Conservation (phyloP, 2,113 vertebrate species). For the Neotragus pygmaeus region DNA sequence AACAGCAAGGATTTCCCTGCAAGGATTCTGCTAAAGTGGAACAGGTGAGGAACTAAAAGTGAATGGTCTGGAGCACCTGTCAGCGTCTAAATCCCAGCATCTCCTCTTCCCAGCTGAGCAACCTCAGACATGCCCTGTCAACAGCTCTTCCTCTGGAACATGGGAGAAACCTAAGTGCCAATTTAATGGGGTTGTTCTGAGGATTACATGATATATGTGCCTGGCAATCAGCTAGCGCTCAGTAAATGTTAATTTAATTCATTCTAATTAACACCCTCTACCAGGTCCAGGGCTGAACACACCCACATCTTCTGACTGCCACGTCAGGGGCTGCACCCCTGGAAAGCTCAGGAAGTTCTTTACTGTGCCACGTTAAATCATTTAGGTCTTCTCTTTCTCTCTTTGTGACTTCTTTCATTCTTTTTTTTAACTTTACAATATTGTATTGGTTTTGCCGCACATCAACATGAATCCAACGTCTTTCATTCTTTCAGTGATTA, state of each 20-base stretch:
- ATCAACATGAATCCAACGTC: background rate
- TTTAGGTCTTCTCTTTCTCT: background rate
- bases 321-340: too few relatives aligned
- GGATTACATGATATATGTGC: background rate
- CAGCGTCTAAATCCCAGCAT: background rate
- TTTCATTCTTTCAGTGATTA: background rate
- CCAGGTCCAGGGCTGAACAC: background rate
- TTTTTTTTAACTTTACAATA: background rate
- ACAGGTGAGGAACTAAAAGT: background rate
- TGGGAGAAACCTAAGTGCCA: background rate
- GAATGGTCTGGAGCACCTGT: background rate
- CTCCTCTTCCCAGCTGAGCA: background rate
- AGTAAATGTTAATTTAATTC: background rate
- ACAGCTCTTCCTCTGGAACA: background rate
- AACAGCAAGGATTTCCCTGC: background rate
- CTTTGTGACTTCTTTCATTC: background rate
- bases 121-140: accelerated
- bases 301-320: background rate
- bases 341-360: background rate
- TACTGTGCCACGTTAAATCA: background rate
- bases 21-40: background rate
- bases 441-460: too few relatives aligned
- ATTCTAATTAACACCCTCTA: background rate
- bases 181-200: background rate
- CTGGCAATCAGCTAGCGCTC: background rate